Percentiles rank a stretch among this genome's conserved stretches.
These are phyloP conservation scores for Psittacula cyanocephala DNA, from an alignment of 2,113 vertebrate species.

Conservation along the genomic window DNA sequence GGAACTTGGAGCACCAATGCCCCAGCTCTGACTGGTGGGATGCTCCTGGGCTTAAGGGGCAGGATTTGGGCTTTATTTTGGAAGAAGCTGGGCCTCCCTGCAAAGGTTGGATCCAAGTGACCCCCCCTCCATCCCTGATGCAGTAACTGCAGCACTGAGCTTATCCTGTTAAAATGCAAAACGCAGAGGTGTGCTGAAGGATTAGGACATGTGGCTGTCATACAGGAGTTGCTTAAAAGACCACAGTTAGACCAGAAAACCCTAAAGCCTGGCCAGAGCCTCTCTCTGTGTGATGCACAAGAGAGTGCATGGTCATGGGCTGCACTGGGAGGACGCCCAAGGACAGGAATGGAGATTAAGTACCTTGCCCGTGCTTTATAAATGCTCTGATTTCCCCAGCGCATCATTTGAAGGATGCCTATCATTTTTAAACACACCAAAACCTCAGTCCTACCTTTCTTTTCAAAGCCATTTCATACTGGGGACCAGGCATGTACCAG, in stretches of 20 bases:
- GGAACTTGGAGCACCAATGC: not conserved
- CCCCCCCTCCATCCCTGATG: not conserved
- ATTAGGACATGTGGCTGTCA: not conserved
- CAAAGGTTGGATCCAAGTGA: not conserved
- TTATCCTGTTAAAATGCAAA: not conserved
- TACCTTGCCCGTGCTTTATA: not conserved
- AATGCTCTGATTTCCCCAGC: not conserved
- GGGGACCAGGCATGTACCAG: not conserved
- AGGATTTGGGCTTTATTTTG: not conserved
- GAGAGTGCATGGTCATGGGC: rapidly evolving
- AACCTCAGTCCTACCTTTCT: not conserved
- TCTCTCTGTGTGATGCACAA: not conserved
- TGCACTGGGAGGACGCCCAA: not conserved
- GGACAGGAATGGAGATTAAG: not conserved
- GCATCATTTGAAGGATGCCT: not conserved
- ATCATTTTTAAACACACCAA: not conserved
- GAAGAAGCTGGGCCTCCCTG: not conserved
- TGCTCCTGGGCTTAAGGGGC: not conserved
- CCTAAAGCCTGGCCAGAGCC: not conserved
- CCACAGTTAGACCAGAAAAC: not conserved
- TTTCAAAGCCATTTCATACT: not conserved
- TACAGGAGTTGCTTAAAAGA: not conserved
- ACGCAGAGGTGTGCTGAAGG: not conserved
- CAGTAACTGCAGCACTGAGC: not conserved
- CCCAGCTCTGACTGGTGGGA: not conserved